Evolutionary conservation across 1,140 invertebrate genomes (phyloP), one percentile per base, ranked within the genome.

Genomic region (Leucophenga varia): DNA sequence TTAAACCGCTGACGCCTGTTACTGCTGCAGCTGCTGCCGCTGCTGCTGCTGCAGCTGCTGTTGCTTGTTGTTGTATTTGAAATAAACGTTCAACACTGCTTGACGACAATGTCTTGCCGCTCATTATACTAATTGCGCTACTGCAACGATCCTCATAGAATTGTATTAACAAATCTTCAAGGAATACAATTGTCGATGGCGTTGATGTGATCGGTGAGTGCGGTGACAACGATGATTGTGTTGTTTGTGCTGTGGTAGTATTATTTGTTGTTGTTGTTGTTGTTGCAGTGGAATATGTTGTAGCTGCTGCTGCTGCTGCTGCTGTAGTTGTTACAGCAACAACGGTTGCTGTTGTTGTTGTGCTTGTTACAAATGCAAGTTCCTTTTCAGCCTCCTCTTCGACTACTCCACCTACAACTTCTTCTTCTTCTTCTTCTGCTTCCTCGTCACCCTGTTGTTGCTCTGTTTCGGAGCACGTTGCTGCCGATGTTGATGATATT

Each of bases 141-240:
- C 38, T 47, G 8, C 54, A 43, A 17, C 63, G 69, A 38, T 71
- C 64, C 37, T 74, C 70, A 68, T 74, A 74, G 30, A 74, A 64
- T 37, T 73, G 64, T 16, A 74, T 54, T 2, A 74, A 53, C 41
- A 74, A 21, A 50, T 73, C 71, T 32, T 74, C 71, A 5, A 74
- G 55, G 43, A 74, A 43, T 3, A 52, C 46, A 25, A 70, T 70
- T 13, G 59, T 55, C 18, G 59, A 12, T 17, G 18, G 14, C 2
- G 45, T 10, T 3, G 37, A 30, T n/a, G 21, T 10, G 8, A n/a
- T 10, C 12, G 10, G 16, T 52, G 20, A 36, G 35, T 3, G 49
- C 42, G 8, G 47, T 54, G 13, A 31, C 4, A 58, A 43, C n/a
- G 59, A 63, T n/a, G 54, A 46, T 19, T 9, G n/a, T 8, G 17